Base-by-base conservation (phyloP, 2,113 vertebrate species). In the Cyanocitta stelleri region DNA sequence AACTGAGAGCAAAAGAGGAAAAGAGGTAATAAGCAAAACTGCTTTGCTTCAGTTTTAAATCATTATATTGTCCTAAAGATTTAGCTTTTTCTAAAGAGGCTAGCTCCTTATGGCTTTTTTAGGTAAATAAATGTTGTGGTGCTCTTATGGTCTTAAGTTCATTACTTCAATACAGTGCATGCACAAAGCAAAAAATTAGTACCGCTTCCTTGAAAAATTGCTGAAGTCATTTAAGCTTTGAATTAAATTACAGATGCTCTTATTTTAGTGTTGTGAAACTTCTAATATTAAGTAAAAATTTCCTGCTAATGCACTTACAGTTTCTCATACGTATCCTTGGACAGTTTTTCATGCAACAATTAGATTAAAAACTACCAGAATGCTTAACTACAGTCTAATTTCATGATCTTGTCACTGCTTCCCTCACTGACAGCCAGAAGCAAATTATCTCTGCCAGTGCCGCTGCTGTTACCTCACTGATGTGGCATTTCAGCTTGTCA, bases 1-100 rank as follows among this genome's bases (percentile, higher is more conserved):
- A 99, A 68, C 98, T 99, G 96, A 98, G 98, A 97, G 98, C 98
- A 95, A 99, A 99, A 97, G 99, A 99, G 83, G 99, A 99, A 97
- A 99, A 98, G 96, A 99, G 99, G 99, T 99, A 97, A 97, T 95
- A 93, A 75, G 87, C 95, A 91, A 96, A 95, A 61, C n/a, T 55
- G 12, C 26, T 85, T 73, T 48, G 81, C 46, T 89, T 77, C 80
- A 19, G 56, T 84, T 92, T 93, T n/a, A 51, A 69, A 35, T 90
- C 49, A 16, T 44, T n/a, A 3, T 14, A 9, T 48, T 27, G 52
- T 83, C 26, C 14, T 76, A 24, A 11, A 49, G 49, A 15, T 26
- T 49, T 49, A 26, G 49, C 24, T 14, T 88, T 73, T 30, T 85
- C 22, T 71, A 9, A 11, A 35, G 19, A 21, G 10, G 3, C 12